Evolutionary conservation across 2,113 vertebrate species (phyloP).

Genomic region (Protobothrops flavoviridis): DNA sequence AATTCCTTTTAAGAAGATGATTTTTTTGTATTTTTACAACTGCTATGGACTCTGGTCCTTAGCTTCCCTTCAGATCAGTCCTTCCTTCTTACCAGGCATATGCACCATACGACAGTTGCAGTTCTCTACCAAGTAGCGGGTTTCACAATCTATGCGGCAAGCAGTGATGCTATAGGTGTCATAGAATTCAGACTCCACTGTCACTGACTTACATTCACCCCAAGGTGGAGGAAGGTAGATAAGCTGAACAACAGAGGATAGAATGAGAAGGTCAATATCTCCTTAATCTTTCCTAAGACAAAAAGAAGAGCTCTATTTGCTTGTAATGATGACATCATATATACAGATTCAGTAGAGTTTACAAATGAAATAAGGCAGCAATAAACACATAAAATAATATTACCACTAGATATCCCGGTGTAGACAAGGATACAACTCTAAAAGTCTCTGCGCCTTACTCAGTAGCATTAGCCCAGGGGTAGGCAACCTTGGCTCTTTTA

Average conservation of each 20-base stretch:
- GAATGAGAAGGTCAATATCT: slow-evolving; percentile 44
- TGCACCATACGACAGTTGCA: slow-evolving; percentile 99
- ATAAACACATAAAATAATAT: background rate
- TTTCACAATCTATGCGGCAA: slow-evolving; percentile 97
- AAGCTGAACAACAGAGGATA: slow-evolving; percentile 75
- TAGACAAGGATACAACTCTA: background rate
- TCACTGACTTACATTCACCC: slow-evolving; percentile 90
- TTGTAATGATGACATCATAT: background rate
- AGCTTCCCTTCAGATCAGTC: background rate
- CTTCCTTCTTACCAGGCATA: slow-evolving; percentile 86
- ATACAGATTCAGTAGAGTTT: background rate
- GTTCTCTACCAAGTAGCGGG: slow-evolving; percentile 96
- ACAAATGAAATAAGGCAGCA: background rate
- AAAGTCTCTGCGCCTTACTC: background rate
- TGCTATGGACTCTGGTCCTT: background rate
- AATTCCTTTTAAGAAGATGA: too few species aligned
- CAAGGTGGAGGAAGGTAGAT: slow-evolving; percentile 95
- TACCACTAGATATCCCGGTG: background rate
- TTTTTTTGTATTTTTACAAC: background rate
- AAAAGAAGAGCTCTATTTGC: background rate
- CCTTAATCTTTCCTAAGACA: slow-evolving; percentile 4
- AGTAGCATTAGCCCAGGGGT: background rate
- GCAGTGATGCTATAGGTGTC: slow-evolving; percentile 95
- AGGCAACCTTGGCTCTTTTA: too few species aligned
- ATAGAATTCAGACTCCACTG: slow-evolving; percentile 94